Conservation (phyloP, 1,140 invertebrate species). For the Colletes latitarsis region DNA sequence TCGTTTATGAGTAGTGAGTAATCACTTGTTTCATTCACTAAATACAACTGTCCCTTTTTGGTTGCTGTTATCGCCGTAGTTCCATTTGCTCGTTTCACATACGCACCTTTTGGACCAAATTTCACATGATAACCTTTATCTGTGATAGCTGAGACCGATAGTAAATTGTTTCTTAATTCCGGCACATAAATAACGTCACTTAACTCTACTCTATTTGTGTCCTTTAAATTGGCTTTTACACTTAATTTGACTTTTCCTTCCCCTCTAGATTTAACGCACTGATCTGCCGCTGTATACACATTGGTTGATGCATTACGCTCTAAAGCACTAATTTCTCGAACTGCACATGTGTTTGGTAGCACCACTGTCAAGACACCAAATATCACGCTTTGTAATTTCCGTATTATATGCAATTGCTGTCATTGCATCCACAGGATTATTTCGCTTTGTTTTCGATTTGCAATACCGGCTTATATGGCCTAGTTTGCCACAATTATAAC, state of each 20-base stretch:
- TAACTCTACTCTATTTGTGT: conserved; percentile 49
- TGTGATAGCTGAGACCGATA: conserved; percentile 22
- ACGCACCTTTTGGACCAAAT: conserved; percentile 17
- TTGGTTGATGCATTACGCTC: conserved; percentile 13
- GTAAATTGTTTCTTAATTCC: conserved; percentile 49
- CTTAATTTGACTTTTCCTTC: conserved; percentile 39
- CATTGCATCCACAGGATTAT: not conserved
- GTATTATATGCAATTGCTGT: conserved; percentile 42
- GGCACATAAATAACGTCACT: conserved; percentile 52
- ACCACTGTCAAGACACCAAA: conserved; percentile 61
- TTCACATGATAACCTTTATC: conserved; percentile 16
- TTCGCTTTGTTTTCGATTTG: not conserved
- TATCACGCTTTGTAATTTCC: conserved; percentile 3
- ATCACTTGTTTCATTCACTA: not conserved
- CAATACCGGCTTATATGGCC: conserved; percentile 24
- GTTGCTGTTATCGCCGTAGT: not conserved
- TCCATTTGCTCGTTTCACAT: conserved; percentile 14
- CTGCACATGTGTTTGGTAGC: conserved; percentile 59
- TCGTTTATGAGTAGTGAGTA: not conserved
- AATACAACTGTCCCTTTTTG: conserved; percentile 11
- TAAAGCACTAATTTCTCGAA: conserved; percentile 21
- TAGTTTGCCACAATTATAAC: conserved; percentile 24
- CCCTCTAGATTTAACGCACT: conserved; percentile 40
- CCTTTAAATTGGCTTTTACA: conserved; percentile 6
- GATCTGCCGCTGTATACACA: conserved; percentile 48